These are phyloP conservation scores for Drosophila mimica DNA, from an alignment of 2,888 invertebrate genomes.

Conservation along the genomic window DNA sequence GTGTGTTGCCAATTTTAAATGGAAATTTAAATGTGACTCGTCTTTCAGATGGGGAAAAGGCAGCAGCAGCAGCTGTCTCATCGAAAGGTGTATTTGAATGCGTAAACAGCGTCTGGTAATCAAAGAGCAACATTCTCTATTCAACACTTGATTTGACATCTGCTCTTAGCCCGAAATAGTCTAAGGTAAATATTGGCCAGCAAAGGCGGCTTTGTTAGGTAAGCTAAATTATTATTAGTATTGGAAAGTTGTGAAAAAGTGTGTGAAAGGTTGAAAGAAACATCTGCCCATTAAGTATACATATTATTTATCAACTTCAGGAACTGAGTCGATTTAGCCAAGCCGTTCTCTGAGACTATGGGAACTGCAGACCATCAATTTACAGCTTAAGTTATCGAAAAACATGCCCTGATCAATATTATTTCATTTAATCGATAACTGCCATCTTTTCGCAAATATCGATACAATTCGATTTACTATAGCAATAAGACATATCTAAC, in stretches of 20 bases:
- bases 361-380: rapidly evolving
- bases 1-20: conserved; percentile 63
- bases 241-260: not conserved
- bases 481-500: not conserved
- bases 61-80: conserved; percentile 27
- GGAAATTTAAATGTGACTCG: conserved; percentile 65
- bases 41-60: conserved; percentile 44
- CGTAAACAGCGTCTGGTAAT: conserved; percentile 45
- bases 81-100: conserved; percentile 27
- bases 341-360: too few relatives aligned
- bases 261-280: not conserved
- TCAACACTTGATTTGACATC: conserved; percentile 1
- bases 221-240: not conserved
- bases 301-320: not conserved
- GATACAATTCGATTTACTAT: not conserved
- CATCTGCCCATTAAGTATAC: not conserved
- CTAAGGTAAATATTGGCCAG: not conserved
- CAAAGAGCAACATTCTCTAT: conserved; percentile 39
- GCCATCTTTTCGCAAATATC: not conserved
- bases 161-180: conserved; percentile 1
- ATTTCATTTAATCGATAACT: not conserved
- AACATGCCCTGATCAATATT: not conserved
- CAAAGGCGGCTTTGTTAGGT: not conserved
- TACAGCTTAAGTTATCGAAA: not conserved
- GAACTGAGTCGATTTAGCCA: not conserved